These are phyloP conservation scores for Aythya baeri DNA, from an alignment of 2,113 vertebrate genomes.

Conservation along the genomic window DNA sequence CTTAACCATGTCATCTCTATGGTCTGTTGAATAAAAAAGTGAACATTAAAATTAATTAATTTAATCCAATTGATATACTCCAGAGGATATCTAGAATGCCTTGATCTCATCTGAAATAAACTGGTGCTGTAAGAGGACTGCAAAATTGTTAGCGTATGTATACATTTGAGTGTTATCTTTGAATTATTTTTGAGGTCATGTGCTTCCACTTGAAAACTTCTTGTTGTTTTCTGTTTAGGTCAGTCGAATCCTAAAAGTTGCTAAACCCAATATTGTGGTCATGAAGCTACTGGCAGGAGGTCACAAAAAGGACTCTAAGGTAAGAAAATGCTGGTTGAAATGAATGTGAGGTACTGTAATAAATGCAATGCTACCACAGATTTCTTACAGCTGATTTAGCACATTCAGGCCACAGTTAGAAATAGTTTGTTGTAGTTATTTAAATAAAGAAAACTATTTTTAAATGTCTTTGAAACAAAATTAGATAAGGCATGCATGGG, in stretches of 20 bases:
- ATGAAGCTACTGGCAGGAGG: constrained; percentile 97
- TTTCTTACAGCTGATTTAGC: neutral
- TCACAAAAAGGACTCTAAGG: constrained; percentile 98
- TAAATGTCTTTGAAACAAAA: neutral
- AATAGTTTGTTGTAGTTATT: neutral
- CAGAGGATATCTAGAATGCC: neutral
- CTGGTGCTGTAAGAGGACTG: neutral
- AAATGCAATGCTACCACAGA: rapidly evolving
- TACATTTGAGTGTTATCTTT: neutral
- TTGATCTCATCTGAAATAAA: neutral
- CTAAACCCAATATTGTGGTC: constrained; percentile 98
- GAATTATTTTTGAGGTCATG: neutral
- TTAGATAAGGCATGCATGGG: rapidly evolving
- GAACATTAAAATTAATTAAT: neutral
- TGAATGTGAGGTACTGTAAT: neutral
- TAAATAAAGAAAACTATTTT: neutral
- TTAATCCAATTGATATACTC: too few species aligned
- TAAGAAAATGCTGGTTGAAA: constrained; percentile 62
- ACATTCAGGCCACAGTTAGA: neutral
- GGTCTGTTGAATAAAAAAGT: neutral
- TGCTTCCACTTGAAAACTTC: neutral
- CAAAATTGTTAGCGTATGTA: neutral
- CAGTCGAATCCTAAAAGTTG: constrained; percentile 94
- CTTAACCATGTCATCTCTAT: neutral
- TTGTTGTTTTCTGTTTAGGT: constrained; percentile 80